Conservation (phyloP, 2,888 invertebrate species). For the Xiphydria camelus region DNA sequence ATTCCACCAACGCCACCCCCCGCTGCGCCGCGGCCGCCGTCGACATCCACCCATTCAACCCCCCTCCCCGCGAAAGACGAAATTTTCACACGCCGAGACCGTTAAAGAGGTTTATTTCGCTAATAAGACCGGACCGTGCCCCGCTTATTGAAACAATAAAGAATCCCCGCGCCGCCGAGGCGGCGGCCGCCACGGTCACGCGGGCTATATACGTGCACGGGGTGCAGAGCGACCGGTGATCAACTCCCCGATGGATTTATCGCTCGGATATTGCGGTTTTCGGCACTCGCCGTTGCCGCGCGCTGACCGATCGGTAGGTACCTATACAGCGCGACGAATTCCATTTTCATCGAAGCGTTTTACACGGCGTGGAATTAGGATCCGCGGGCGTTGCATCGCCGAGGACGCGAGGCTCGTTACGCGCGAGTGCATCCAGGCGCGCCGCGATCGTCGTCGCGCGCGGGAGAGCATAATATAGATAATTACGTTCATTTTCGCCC, state of each 20-base stretch:
- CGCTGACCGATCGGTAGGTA: too few relatives aligned
- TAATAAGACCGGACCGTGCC: constrained; percentile 56
- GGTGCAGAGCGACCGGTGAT: constrained; percentile 45
- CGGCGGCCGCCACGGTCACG: constrained; percentile 42
- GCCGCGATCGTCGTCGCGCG: too few relatives aligned
- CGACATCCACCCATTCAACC: not conserved
- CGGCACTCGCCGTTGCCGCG: constrained; percentile 21
- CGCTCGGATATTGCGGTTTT: constrained; percentile 38
- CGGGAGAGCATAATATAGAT: too few relatives aligned
- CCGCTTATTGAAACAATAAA: constrained; percentile 59
- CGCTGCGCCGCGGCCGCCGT: constrained; percentile 9
- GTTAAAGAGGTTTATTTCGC: constrained; percentile 58
- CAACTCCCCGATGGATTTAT: constrained; percentile 53
- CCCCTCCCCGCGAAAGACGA: constrained; percentile 9
- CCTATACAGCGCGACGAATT: too few relatives aligned
- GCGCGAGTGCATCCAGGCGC: too few relatives aligned
- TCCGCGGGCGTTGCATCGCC: too few relatives aligned
- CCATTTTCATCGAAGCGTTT: too few relatives aligned
- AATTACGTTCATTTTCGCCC: too few relatives aligned
- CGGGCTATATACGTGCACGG: constrained; percentile 51
- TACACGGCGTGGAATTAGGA: too few relatives aligned
- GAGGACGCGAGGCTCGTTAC: too few relatives aligned
- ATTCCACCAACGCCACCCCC: not conserved
- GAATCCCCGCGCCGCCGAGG: constrained; percentile 44
- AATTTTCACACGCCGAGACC: constrained; percentile 38